Evolutionary conservation across 2,113 vertebrate genomes (phyloP).

Genomic region (Lampris incognitus): DNA sequence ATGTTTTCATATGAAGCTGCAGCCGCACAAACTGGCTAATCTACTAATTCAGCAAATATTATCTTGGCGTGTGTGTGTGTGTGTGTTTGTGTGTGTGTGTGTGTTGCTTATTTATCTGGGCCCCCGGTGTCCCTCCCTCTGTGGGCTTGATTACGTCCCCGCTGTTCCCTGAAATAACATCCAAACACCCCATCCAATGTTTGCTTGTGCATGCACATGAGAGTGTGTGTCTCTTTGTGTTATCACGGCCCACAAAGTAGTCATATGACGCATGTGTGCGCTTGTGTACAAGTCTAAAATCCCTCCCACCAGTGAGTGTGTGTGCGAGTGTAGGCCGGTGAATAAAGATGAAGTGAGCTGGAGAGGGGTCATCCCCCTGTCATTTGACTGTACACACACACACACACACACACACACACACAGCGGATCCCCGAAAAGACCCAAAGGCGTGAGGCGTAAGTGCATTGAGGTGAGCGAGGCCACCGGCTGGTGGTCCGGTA

Average conservation of each 20-base stretch:
- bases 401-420: background rate
- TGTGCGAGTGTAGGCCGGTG: background rate
- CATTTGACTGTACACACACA: background rate
- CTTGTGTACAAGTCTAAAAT: slow-evolving; percentile 2
- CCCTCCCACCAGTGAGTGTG: background rate
- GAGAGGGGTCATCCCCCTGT: background rate
- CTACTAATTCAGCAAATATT: too few species aligned
- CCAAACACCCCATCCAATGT: slow-evolving; percentile 36
- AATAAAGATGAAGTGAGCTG: too few species aligned
- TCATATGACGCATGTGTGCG: background rate
- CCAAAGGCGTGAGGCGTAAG: too few species aligned
- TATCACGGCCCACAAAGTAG: background rate
- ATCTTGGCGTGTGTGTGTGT: slow-evolving; percentile 3
- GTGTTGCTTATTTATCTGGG: slow-evolving; percentile 62
- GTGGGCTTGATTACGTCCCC: slow-evolving; percentile 48
- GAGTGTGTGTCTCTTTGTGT: slow-evolving; percentile 8
- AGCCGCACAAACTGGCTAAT: too few species aligned
- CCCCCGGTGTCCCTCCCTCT: slow-evolving; percentile 44
- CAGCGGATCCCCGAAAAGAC: background rate
- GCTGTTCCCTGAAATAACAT: slow-evolving; percentile 66
- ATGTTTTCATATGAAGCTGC: too few species aligned
- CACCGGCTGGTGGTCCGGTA: background rate
- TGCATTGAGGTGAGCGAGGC: too few species aligned
- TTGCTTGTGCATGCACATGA: background rate
- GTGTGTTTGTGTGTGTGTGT: slow-evolving; percentile 42